Percentiles rank a stretch among this genome's conserved stretches.
Conservation (phyloP, 2,797 vertebrate species). For the Danio aesculapii region DNA sequence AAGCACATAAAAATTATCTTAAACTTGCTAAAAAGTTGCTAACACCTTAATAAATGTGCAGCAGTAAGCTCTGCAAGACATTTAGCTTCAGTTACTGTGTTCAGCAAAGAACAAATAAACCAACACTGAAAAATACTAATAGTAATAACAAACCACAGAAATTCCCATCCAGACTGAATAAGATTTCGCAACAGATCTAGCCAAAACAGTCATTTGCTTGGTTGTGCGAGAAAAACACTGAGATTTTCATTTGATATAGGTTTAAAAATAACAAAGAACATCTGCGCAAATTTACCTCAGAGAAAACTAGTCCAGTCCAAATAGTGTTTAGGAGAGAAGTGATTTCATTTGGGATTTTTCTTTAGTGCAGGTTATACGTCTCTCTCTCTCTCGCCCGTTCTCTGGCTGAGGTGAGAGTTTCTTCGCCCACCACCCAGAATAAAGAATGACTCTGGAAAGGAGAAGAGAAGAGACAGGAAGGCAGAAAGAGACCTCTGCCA, state of each 20-base stretch:
- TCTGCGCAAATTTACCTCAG: not conserved
- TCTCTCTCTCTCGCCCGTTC: not conserved
- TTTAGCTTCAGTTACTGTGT: not conserved
- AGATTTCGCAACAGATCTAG: not conserved
- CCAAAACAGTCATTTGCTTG: not conserved
- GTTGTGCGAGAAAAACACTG: not conserved
- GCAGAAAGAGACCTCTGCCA: constrained; percentile 30
- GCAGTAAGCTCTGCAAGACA: not conserved
- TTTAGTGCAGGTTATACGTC: not conserved
- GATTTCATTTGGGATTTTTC: constrained; percentile 19
- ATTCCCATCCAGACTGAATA: not conserved
- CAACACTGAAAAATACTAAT: not conserved
- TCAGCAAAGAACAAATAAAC: not conserved
- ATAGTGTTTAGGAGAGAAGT: not conserved
- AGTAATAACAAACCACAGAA: not conserved
- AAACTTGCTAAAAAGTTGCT: not conserved
- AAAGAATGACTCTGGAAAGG: constrained; percentile 2
- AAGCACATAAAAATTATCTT: not conserved
- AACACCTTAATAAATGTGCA: not conserved
- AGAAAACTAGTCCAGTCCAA: not conserved
- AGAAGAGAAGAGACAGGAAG: constrained; percentile 8
- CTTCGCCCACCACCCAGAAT: constrained; percentile 5
- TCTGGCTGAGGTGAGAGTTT: constrained; percentile 4
- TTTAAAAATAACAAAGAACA: constrained; percentile 6
- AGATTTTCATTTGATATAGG: not conserved